A percentile compares a stretch with the other conserved stretches of the same genome.
phyloP scores from a whole-genome alignment of 1,140 invertebrate genomes.

The Sycobia sp. region DNA sequence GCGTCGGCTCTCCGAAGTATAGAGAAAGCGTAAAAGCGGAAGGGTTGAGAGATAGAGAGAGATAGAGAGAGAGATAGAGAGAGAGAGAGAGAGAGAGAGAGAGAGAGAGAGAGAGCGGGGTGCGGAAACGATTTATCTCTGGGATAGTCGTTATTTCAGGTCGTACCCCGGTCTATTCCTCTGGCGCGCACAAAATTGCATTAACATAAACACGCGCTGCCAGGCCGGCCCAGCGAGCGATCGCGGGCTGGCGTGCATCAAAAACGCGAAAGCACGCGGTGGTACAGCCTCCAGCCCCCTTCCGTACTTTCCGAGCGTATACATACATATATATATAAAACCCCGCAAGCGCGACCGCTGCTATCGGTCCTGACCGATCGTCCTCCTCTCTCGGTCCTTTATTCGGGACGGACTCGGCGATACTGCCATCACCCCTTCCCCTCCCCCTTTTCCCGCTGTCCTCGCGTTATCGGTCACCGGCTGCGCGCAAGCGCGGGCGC shows the following conservation, averaged over 20 bases:
- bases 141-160: slow-evolving; percentile 52
- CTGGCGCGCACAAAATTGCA: slow-evolving; percentile 48
- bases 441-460: too few species aligned
- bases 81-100: too few species aligned
- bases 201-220: slow-evolving; percentile 56
- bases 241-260: slow-evolving; percentile 44
- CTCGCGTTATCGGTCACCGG: slow-evolving; percentile 15
- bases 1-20: too few species aligned
- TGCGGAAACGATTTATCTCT: slow-evolving; percentile 53
- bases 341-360: not conserved
- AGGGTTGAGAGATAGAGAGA: too few species aligned
- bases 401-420: slow-evolving; percentile 20
- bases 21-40: too few species aligned
- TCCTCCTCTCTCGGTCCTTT: slow-evolving; percentile 32
- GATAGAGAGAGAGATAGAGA: too few species aligned
- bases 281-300: too few species aligned
- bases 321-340: too few species aligned
- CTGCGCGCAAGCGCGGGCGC: not conserved
- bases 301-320: too few species aligned
- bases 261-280: slow-evolving; percentile 30
- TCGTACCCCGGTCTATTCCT: slow-evolving; percentile 17
- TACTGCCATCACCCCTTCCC: not conserved
- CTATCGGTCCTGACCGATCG: slow-evolving; percentile 35
- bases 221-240: too few species aligned
- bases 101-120: too few species aligned